A percentile compares a stretch with the other conserved stretches of the same genome.
phyloP scores from a whole-genome alignment of 2,888 invertebrate species.

The Galerucella nymphaeae region DNA sequence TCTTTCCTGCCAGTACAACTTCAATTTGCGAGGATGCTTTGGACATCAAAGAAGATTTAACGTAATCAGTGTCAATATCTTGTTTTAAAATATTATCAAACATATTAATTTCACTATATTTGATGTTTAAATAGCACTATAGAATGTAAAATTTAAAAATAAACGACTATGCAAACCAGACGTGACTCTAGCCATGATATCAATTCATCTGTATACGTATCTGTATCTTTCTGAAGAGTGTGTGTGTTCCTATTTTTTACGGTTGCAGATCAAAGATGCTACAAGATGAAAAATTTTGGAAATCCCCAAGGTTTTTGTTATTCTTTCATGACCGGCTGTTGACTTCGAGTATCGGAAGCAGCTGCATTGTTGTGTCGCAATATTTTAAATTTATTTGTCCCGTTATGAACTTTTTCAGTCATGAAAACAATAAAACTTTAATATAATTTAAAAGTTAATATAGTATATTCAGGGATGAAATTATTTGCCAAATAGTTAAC shows the following conservation, averaged over 20 bases:
- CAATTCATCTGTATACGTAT: not conserved
- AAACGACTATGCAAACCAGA: too few species aligned
- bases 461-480: not conserved
- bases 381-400: conserved; percentile 14
- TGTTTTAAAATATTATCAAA: too few species aligned
- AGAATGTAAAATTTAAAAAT: too few species aligned
- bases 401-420: not conserved
- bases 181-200: too few species aligned
- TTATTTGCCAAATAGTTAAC: too few species aligned
- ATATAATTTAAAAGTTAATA: not conserved
- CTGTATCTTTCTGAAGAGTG: not conserved
- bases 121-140: too few species aligned
- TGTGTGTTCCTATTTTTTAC: conserved; percentile 5
- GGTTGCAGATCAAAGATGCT: not conserved
- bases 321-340: conserved; percentile 17
- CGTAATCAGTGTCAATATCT: not conserved
- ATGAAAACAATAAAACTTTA: not conserved
- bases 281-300: conserved; percentile 4
- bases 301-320: conserved; percentile 16
- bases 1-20: not conserved
- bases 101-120: too few species aligned
- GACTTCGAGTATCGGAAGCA: conserved; percentile 16
- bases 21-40: not conserved
- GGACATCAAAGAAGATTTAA: not conserved
- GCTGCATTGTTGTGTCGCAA: conserved; percentile 12